Conservation (phyloP, 2,113 vertebrate genomes). For the Daubentonia madagascariensis region DNA sequence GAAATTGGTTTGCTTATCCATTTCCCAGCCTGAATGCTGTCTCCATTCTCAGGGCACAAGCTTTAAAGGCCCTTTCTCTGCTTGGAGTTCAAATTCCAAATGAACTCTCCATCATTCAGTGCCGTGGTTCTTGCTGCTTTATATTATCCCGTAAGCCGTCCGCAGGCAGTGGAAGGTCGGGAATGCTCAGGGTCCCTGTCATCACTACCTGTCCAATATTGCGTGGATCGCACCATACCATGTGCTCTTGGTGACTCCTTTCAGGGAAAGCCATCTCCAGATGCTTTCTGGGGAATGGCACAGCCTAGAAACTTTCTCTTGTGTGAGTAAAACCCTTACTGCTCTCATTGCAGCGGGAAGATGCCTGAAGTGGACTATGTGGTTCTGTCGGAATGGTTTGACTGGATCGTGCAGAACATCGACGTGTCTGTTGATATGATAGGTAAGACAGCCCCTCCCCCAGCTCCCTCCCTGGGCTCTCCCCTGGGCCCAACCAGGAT, state of each 20-base stretch:
- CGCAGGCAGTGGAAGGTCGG: fast-evolving
- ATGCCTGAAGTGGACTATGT: conserved; percentile 95
- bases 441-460: conserved; percentile 80
- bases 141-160: fast-evolving
- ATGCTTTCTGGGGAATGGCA: neutral
- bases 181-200: neutral
- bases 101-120: too few species aligned
- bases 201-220: fast-evolving
- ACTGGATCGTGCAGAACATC: conserved; percentile 91
- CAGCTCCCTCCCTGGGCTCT: neutral
- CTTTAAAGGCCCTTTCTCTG: neutral
- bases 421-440: conserved; percentile 91
- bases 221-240: fast-evolving
- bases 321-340: neutral
- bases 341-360: conserved; percentile 85
- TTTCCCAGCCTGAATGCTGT: neutral
- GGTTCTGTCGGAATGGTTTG: conserved; percentile 94
- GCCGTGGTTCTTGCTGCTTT: neutral
- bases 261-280: neutral
- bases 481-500: neutral
- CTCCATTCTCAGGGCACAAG: neutral
- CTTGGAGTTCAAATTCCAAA: neutral
- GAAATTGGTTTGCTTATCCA: neutral
- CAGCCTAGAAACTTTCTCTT: neutral
- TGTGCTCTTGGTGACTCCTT: neutral